Base-by-base conservation (phyloP, 2,797 vertebrate species). In the Sandelia bainsii region DNA sequence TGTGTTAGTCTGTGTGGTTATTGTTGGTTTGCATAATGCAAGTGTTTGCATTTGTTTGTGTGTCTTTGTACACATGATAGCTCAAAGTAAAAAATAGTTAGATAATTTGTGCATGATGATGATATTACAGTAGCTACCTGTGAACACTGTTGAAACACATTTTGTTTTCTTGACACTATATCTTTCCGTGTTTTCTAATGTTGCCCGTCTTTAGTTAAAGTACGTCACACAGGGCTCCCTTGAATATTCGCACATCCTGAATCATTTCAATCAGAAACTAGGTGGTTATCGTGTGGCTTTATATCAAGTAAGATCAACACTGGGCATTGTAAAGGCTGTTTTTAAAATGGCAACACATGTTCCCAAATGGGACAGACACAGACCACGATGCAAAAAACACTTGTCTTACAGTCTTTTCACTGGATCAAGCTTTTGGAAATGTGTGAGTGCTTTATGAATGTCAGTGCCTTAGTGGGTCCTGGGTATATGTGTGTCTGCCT, bases 41-140 rank as follows among this genome's bases (percentile, higher is more conserved):
- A 17, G 7, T 52, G 25, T 19, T 19, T 29, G 25, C 6, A 9
- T 48, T 40, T 45, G 50, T 48, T 34, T 52, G 52, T 61, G 29
- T 70, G 57, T 62, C 29, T 73, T 52, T n/a, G 2, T 39, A 25
- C 22, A 34, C 1, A 17, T 58, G 32, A 51, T 16, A 29, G 19
- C 40, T 20, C 56, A 77, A 67, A 85, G 77, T 82, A 42, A 57
- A 56, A 78, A 54, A 62, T 46, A 16, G 27, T 50, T 45, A 78
- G 72, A 56, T 74, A 42, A 34, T 57, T 72, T 44, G 68, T 80
- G 37, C 13, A 1, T 20, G 39, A 62, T 44, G 56, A 57, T 40
- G 46, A 52, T 44, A 46, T 34, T 34, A 34, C 32, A 34, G 32
- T 34, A 34, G 32, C 32, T 17, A 42, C 40, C 72, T 34, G 16